These are phyloP conservation scores for Gymnoscopelus braueri DNA, from an alignment of 2,797 vertebrate species.

Conservation along the genomic window DNA sequence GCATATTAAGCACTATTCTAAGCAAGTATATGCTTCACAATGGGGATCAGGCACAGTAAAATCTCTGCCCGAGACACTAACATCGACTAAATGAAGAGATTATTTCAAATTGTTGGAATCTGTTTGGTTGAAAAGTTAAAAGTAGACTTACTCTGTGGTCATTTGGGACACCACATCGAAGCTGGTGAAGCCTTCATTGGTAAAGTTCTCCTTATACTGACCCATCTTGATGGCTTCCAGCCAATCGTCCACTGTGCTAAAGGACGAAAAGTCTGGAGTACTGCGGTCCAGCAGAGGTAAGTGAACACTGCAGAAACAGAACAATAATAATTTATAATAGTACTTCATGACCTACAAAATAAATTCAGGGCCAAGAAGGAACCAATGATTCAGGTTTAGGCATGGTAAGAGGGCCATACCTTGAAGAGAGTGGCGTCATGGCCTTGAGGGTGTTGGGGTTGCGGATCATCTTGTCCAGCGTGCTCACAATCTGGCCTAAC, in stretches of 20 bases:
- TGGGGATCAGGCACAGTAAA: too few species aligned
- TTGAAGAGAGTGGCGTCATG: slow-evolving; percentile 91
- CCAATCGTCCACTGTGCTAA: slow-evolving; percentile 95
- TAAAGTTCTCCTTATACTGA: slow-evolving; percentile 96
- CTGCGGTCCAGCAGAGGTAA: slow-evolving; percentile 94
- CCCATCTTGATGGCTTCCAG: slow-evolving; percentile 98
- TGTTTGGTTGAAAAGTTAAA: neutral
- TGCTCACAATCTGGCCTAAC: slow-evolving; percentile 93
- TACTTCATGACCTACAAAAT: too few species aligned
- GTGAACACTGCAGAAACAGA: slow-evolving; percentile 82
- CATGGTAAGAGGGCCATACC: slow-evolving; percentile 68
- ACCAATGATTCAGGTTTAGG: too few species aligned
- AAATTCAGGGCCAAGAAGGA: too few species aligned
- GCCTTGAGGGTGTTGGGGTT: slow-evolving; percentile 95
- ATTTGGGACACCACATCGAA: slow-evolving; percentile 95
- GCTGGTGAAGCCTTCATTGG: slow-evolving; percentile 88
- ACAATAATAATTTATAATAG: too few species aligned
- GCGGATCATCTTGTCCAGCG: slow-evolving; percentile 96
- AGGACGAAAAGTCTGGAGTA: slow-evolving; percentile 95
- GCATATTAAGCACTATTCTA: too few species aligned
- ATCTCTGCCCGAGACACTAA: too few species aligned
- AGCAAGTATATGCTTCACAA: too few species aligned
- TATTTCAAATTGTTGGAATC: too few species aligned
- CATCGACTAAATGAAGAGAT: too few species aligned
- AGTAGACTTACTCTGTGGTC: slow-evolving; percentile 91